Percentiles rank a stretch among this genome's conserved stretches.
These are phyloP conservation scores for Gephyroberyx darwinii DNA, from an alignment of 2,797 vertebrate species.

Conservation along the genomic window DNA sequence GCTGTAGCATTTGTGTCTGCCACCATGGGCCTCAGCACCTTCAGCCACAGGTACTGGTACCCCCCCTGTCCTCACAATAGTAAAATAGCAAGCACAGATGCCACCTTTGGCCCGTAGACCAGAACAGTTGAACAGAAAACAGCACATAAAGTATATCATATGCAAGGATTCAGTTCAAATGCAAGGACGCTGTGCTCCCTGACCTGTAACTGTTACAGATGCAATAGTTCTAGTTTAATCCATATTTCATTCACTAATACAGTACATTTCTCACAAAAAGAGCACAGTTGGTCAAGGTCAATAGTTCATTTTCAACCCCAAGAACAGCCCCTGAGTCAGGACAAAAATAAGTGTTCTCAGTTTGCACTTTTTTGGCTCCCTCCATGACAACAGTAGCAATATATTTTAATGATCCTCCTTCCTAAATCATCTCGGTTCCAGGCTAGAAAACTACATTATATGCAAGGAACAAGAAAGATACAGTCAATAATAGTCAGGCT, in stretches of 20 bases:
- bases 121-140: neutral
- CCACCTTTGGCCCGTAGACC: neutral
- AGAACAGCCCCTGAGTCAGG: neutral
- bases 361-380: neutral
- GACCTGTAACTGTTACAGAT: neutral
- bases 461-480: neutral
- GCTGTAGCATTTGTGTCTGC: conserved; percentile 90
- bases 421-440: neutral
- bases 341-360: neutral
- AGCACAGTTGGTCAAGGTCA: too few species aligned
- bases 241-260: too few species aligned
- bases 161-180: too few species aligned
- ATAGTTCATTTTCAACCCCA: too few species aligned
- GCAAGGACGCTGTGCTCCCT: neutral
- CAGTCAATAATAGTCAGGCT: neutral
- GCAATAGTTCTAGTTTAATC: neutral
- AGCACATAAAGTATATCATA: too few species aligned
- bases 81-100: neutral
- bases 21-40: conserved; percentile 92
- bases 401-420: neutral
- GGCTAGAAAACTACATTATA: too few species aligned
- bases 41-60: conserved; percentile 91
- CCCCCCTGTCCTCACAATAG: neutral
- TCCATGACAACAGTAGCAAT: neutral
- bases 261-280: too few species aligned